These are phyloP conservation scores for Numenius arquata DNA, from an alignment of 2,113 vertebrate species.

Conservation along the genomic window DNA sequence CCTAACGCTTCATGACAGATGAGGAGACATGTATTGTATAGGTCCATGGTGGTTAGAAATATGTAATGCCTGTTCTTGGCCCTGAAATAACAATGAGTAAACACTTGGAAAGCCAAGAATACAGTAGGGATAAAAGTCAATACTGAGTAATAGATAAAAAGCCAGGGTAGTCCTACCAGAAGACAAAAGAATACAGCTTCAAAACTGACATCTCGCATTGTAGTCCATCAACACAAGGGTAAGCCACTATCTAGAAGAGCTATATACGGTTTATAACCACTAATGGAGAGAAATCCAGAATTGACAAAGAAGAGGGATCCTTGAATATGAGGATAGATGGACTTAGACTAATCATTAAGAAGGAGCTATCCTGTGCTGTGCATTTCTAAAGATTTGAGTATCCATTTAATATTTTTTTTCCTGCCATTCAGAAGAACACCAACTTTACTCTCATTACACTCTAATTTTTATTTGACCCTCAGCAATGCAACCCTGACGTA, in stretches of 20 bases:
- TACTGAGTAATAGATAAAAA: background rate
- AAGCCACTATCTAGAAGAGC: background rate
- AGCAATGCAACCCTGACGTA: background rate
- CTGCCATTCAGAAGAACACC: background rate
- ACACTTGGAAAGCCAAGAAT: background rate
- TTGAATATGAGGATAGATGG: background rate
- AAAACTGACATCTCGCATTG: background rate
- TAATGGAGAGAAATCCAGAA: background rate
- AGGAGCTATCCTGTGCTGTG: too few relatives aligned
- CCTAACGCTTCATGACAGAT: background rate
- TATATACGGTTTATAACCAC: background rate
- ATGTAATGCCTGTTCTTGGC: background rate
- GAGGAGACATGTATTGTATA: background rate
- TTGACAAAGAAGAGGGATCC: background rate
- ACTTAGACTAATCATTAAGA: background rate
- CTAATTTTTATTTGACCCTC: background rate
- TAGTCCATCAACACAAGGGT: rapidly evolving
- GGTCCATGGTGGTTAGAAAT: background rate
- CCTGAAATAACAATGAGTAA: background rate
- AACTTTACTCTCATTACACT: background rate
- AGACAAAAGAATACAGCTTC: background rate
- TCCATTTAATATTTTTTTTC: background rate
- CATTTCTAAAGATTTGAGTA: background rate
- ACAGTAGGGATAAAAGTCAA: background rate
- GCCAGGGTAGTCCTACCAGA: background rate